Base-by-base conservation (phyloP, 2,888 invertebrate species). In the Neria commutata region DNA sequence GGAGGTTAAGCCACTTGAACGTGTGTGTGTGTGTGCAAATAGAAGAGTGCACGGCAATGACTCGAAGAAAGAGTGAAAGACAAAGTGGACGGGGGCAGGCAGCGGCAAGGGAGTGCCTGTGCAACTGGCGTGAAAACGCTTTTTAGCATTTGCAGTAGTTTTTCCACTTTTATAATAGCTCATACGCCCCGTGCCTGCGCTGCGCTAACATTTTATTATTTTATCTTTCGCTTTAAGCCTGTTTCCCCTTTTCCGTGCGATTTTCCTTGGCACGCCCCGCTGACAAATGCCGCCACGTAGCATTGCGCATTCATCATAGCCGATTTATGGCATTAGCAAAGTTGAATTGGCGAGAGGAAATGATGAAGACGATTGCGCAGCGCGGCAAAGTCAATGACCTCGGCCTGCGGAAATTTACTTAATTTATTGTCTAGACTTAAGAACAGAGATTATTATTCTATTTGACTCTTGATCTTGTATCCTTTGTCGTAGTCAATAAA, bases 231-330 rank as follows among this genome's bases (percentile, higher is more conserved):
- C n/a, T 14, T 37, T 14, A 37, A 8, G 8, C n/a, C n/a, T 6
- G 16, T 37, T 37, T 14, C n/a, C n/a, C 11, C 29, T 11, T 46
- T 48, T 16, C 25, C 48, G 63, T 74, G 65, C 59, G 56, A 63
- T 71, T 73, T 51, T 33, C 23, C 6, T 42, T 42, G 42, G 42
- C 42, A 42, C 42, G 21, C 42, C 72, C 69, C 64, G 74, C 72
- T 72, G 75, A 72, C 73, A 72, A 72, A 72, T 72, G 72, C 70
- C 73, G 69, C 70, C 73, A 73, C 69, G 72, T 74, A 71, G 69
- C 73, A 73, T 72, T 74, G 69, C 74, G 48, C 26, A 74, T 74
- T 72, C 72, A 72, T 74, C 75, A 72, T 73, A 67, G 63, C 19
- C 42, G 42, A 42, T 21, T 42, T 5, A 6, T 3, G 42, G 42